Base-by-base conservation (phyloP, 2,888 invertebrate genomes). In the Lissonota sp. region DNA sequence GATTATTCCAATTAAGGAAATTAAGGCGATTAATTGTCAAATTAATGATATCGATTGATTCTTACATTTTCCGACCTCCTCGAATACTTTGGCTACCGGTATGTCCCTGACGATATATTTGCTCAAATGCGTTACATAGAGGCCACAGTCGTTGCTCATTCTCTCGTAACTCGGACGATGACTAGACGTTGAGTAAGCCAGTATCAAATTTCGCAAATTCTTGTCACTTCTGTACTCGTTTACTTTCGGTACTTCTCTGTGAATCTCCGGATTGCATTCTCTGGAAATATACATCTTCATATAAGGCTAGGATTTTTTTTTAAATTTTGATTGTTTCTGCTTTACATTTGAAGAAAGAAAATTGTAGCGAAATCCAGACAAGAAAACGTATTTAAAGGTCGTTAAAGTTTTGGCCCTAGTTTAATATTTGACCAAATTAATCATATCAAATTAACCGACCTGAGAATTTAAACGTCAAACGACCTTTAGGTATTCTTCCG, bases 181-280 rank as follows among this genome's bases (percentile, higher is more conserved):
- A 82, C 90, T 90, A 16, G 92, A 90, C 1, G 92, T 92, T 6
- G 92, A 90, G 75, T 91, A 92, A 0, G 91, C 92, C 83, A 88
- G 89, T 16, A 92, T 85, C 71, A 91, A 88, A 85, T 91, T 90
- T 73, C 90, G 82, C 5, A 90, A 80, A 87, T 90, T 89, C 37
- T 89, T 89, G 4, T 85, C 80, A 63, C 88, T 86, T 63, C 87
- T 84, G 53, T 88, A 91, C 69, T 87, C 86, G 71, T 88, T 87
- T 0, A 89, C 86, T 40, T 69, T 82, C 55, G 91, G 91, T 16
- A 90, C 71, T 86, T 92, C 92, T 3, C 84, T 82, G 40, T 90
- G 86, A 81, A 91, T 91, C 58, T 87, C 80, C n/a, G 90, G 90
- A 86, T 92, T 91, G 44, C 82, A 86, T 75, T 90, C 86, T 80